phyloP scores from a whole-genome alignment of 2,797 vertebrate genomes.

The Helostoma temminkii region DNA sequence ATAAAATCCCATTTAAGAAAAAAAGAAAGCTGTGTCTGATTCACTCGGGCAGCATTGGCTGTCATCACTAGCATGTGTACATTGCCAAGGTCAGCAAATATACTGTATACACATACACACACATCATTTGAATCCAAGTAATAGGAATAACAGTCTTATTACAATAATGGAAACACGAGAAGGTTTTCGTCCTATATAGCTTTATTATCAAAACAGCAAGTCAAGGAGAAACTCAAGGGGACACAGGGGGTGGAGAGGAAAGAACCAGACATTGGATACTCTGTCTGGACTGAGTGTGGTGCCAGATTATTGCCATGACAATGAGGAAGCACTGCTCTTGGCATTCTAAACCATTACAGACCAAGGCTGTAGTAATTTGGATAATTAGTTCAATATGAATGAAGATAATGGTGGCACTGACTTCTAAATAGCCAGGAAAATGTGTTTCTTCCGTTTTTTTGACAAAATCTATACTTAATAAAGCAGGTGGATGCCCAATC shows the following conservation, averaged over 20 bases:
- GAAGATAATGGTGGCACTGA: constrained; percentile 12
- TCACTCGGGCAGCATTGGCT: constrained; percentile 50
- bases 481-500: constrained; percentile 28
- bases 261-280: constrained; percentile 32
- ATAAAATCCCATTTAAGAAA: constrained; percentile 1
- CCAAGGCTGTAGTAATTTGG: constrained; percentile 9
- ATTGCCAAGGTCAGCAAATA: constrained; percentile 66
- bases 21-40: constrained; percentile 25
- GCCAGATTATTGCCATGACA: constrained; percentile 43
- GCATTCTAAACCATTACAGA: constrained; percentile 11
- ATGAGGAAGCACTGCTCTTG: constrained; percentile 28
- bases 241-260: constrained; percentile 36
- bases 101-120: constrained; percentile 28
- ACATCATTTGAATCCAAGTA: constrained; percentile 26
- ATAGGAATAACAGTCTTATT: constrained; percentile 42
- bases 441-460: constrained; percentile 4
- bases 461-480: constrained; percentile 25
- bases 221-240: constrained; percentile 66
- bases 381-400: constrained; percentile 18
- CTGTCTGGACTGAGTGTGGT: neutral
- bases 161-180: constrained; percentile 38
- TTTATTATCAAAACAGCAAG: constrained; percentile 58
- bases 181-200: constrained; percentile 57
- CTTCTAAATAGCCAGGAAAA: constrained; percentile 23
- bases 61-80: constrained; percentile 34